Conservation (phyloP, 1,140 invertebrate species). For the Zaprionus capensis region DNA sequence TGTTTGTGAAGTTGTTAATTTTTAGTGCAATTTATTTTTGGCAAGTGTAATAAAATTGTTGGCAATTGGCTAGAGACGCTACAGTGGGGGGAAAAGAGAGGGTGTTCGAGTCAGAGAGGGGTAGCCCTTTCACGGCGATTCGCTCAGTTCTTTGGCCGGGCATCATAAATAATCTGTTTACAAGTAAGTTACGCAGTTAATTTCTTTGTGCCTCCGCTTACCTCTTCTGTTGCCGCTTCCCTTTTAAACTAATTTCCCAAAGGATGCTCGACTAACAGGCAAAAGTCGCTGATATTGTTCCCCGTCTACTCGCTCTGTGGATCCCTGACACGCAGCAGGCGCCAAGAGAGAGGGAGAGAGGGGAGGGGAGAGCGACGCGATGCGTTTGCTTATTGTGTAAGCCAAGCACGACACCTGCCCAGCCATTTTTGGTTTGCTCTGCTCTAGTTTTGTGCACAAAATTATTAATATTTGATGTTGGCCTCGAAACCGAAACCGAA, state of each 20-base stretch:
- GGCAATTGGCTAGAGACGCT: constrained; percentile 52
- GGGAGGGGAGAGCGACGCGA: neutral
- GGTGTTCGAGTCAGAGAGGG: constrained; percentile 1
- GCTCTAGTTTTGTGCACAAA: constrained; percentile 62
- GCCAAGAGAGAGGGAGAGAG: neutral
- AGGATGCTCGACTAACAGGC: constrained; percentile 43
- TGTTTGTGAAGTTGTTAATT: constrained; percentile 82
- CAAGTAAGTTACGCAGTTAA: constrained; percentile 81
- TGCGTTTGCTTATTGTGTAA: constrained; percentile 75
- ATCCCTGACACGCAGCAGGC: constrained; percentile 65
- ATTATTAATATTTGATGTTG: constrained; percentile 78
- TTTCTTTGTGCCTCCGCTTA: constrained; percentile 52
- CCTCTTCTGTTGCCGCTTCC: constrained; percentile 30
- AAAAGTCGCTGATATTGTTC: constrained; percentile 35
- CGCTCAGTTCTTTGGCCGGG: constrained; percentile 19
- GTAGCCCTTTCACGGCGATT: constrained; percentile 19
- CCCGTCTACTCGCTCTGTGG: neutral
- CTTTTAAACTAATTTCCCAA: constrained; percentile 81
- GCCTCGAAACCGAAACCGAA: constrained; percentile 3
- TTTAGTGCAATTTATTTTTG: constrained; percentile 82
- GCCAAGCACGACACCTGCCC: constrained; percentile 73
- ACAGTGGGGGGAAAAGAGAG: neutral
- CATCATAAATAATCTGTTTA: constrained; percentile 82
- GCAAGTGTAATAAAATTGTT: constrained; percentile 76
- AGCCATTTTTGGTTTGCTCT: constrained; percentile 49